Base-by-base conservation (phyloP, 2,113 vertebrate species). In the Antennarius striatus region DNA sequence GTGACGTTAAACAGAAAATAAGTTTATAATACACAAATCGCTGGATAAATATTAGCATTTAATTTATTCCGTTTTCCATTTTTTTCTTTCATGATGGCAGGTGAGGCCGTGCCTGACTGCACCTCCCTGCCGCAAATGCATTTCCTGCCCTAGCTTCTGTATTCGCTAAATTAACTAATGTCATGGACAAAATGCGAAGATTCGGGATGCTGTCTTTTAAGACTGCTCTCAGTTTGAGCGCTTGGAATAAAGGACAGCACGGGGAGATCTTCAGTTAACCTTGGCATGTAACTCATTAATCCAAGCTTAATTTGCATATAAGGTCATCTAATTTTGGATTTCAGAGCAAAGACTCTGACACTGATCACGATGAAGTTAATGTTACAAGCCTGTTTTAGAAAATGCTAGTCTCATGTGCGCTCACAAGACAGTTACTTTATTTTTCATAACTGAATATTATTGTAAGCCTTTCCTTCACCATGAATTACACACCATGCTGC, bases 211-310 rank as follows among this genome's bases (percentile, higher is more conserved):
- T 63, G 63, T 70, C 53, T 48, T 63, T 67, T 86, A 83, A 87
- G 71, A 49, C 16, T 14, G 39, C 56, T 79, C 52, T 65, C 30
- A 76, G 43, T 47, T 39, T 56, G 65, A 75, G 63, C 16, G 7
- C 55, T 80, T 8, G 5, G 40, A 65, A 53, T 65, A 66, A 73
- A 58, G 45, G 68, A 54, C 82, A 71, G 78, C 10, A 22, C 22
- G 55, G 68, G 73, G 69, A 72, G 79, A 73, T 86, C 77, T 84
- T 83, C 46, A 48, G 75, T 88, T 87, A 89, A 86, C 87, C 87
- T 68, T 57, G 77, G 67, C 73, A 70, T 47, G n/a, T 77, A 71
- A 77, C 78, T 65, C 59, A 81, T 89, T 86, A 86, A 86, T 87
- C 84, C 63, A 48, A 72, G 61, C 71, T 46, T 82, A 43, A 84